Evolutionary conservation across 2,797 vertebrate species (phyloP).

Genomic region (Hippopotamyrus pictus): DNA sequence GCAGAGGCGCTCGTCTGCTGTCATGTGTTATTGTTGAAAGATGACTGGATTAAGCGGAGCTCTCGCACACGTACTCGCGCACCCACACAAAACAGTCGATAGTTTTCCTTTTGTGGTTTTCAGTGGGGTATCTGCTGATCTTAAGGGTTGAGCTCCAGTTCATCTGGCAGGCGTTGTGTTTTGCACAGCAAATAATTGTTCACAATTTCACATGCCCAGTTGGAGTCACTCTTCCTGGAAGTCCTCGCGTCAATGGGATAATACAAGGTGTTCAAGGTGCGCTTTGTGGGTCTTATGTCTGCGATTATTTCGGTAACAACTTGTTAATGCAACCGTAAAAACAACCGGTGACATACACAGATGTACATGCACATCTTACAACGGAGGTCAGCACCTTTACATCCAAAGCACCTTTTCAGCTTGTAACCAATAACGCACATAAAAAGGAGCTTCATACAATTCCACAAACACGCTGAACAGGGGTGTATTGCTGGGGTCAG

Average conservation of each 20-base stretch:
- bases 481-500: neutral
- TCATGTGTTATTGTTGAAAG: neutral
- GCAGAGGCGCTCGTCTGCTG: neutral
- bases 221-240: slow-evolving; percentile 63
- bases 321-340: neutral
- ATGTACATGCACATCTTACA: neutral
- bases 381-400: neutral
- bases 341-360: neutral
- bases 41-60: neutral
- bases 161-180: slow-evolving; percentile 73
- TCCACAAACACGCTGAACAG: neutral
- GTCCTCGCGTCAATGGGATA: slow-evolving; percentile 67
- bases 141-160: slow-evolving; percentile 66
- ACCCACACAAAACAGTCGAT: slow-evolving; percentile 10
- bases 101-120: slow-evolving; percentile 50
- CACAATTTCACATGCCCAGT: slow-evolving; percentile 70
- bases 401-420: neutral
- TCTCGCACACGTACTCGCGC: neutral
- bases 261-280: slow-evolving; percentile 54
- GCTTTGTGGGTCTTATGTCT: slow-evolving; percentile 53
- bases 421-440: neutral
- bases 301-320: slow-evolving; percentile 65
- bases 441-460: neutral
- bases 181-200: slow-evolving; percentile 74
- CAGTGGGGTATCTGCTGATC: slow-evolving; percentile 49